Evolutionary conservation across 2,113 vertebrate species (phyloP), one percentile per base, ranked within the genome.

Genomic region (Oceanodroma tethys): DNA sequence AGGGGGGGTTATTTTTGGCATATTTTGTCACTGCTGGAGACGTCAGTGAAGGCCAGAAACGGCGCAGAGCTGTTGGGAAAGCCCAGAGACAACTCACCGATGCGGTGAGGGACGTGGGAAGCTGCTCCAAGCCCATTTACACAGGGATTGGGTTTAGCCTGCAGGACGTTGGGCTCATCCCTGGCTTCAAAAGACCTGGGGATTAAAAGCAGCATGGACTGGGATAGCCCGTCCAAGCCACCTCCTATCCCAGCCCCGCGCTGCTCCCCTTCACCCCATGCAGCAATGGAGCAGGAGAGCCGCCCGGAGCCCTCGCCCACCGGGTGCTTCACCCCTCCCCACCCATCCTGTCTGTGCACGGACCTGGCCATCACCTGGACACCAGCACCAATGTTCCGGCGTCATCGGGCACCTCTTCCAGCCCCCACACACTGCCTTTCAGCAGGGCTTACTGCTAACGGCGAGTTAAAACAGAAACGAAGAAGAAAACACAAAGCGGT

Each of bases 341-440:
- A 60, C 10, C 12, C 27, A 0, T 81, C 21, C 65, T 62, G 5
- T 52, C 43, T 2, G 0, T 43, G n/a, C 14, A 75, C 0, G 0
- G 19, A 30, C 10, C 0, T 23, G 38, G 29, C 11, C 34, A 17
- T 65, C 76, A 36, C 36, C 40, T 6, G 50, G 56, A 62, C 52
- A 78, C 19, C 2, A 2, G 5, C n/a, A 70, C n/a, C 2, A 6
- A 71, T 23, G 32, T 16, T 52, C 55, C 14, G 6, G 32, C 38
- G 16, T 43, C 53, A 58, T 13, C 10, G 11, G 42, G 15, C 59
- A 63, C 21, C 40, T 71, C 40, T 52, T 67, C 45, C 68, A 93
- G 79, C 47, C 32, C 19, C 4, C 47, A 62, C 14, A 59, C 1
- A 0, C 42, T 72, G 70, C 40, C 34, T 81, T 81, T 21, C 20